Evolutionary conservation across 2,797 vertebrate genomes (phyloP), one percentile per base, ranked within the genome.

Genomic region (Antennarius maculatus): DNA sequence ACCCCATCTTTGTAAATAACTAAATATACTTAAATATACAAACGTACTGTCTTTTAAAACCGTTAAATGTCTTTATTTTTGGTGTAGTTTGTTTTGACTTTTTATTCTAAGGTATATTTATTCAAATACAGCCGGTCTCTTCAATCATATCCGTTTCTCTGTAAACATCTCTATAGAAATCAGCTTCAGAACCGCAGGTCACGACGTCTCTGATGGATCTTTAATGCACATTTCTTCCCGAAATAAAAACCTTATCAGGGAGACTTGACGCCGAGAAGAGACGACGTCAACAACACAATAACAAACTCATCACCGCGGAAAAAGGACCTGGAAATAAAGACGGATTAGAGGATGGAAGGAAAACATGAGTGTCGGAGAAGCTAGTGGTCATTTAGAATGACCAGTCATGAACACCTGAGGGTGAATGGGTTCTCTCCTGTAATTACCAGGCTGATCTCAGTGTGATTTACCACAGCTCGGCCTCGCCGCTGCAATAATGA

Each of bases 361-460:
- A 52, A 1, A 14, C 50, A 53, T 50, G 54, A 66, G 69, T 61
- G 27, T 54, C 0, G 17, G 48, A 69, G 54, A 18, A 34, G 37
- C n/a, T 43, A 57, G 70, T 49, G 77, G 76, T 74, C 54, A 54
- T 81, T 88, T 79, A 67, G 84, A 76, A 82, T 85, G 88, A 71
- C 74, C 74, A 59, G 84, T 85, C 86, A 84, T 83, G 81, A 86
- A 81, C 76, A 72, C 79, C 72, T 61, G 4, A 34, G 42, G 77
- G 55, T 66, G 69, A 83, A 77, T 60, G 65, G 39, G 60, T 80
- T 76, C 71, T 74, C 12, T 18, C 46, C 62, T 54, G 65, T 61
- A 79, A 79, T 85, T 71, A 75, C 49, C 46, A 13, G 51, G 59
- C 56, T 54, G 61, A 51, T 70, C 61, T 55, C 23, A 18, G 60